phyloP scores from a whole-genome alignment of 2,888 invertebrate genomes.

The Netelia melanura region DNA sequence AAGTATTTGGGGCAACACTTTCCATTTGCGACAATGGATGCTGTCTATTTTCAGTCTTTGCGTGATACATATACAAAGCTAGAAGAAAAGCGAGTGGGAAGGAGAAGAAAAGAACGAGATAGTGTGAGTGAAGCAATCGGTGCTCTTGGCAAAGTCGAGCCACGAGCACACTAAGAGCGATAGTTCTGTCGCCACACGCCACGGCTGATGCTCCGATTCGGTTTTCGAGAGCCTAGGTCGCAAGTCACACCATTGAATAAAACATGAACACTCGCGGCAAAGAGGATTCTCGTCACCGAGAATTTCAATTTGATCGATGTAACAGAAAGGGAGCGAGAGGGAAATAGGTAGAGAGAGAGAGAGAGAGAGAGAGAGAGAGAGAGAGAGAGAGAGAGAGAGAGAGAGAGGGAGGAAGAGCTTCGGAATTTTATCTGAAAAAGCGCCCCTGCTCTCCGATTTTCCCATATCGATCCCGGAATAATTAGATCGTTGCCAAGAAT shows the following conservation, averaged over 20 bases:
- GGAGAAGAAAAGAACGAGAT: background rate
- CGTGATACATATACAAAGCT: background rate
- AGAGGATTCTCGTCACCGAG: constrained; percentile 65
- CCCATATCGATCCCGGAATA: constrained; percentile 62
- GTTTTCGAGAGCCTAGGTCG: constrained; percentile 51
- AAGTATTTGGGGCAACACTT: constrained; percentile 2
- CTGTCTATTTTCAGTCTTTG: background rate
- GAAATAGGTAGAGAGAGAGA: background rate
- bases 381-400: background rate
- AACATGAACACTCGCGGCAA: constrained; percentile 64
- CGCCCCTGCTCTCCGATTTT: constrained; percentile 24
- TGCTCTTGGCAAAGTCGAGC: constrained; percentile 29
- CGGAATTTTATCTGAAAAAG: constrained; percentile 36
- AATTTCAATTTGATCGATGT: constrained; percentile 66
- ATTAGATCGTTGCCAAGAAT: constrained; percentile 60
- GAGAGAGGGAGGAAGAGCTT: constrained; percentile 8
- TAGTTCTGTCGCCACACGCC: constrained; percentile 43
- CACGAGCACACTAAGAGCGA: constrained; percentile 35
- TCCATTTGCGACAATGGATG: background rate
- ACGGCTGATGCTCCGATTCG: constrained; percentile 46
- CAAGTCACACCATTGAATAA: constrained; percentile 64
- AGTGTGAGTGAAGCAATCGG: constrained; percentile 38
- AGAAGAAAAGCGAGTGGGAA: background rate
- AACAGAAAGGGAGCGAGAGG: constrained; percentile 14
- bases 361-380: no score